Evolutionary conservation across 2,113 vertebrate genomes (phyloP), one percentile per base, ranked within the genome.

Genomic region (Oceanites oceanicus): DNA sequence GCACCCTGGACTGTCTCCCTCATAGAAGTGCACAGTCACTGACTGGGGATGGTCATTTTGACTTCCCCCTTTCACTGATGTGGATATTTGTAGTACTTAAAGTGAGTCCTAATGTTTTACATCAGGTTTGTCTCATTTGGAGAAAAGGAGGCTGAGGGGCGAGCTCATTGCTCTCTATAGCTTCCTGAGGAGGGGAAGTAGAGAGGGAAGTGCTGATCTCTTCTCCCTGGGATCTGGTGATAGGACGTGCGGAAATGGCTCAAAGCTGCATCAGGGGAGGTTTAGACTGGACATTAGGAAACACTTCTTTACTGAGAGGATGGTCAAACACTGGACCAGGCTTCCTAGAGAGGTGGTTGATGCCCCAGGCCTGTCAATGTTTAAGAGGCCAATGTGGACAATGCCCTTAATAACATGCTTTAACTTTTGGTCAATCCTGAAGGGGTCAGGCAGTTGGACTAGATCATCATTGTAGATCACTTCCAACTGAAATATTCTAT

Each of bases 221-320:
- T 68, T 62, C 20, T 44, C 13, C 13, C 6, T 40, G 34, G 6
- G 9, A 49, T 63, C 9, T 32, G 30, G 25, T 20, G 7, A 15
- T 0, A 4, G 12, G 6, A 6, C 1, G 0, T 4, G 1, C 58
- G n/a, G 11, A 30, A 73, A 15, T 49, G 19, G 8, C 9, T 81
- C 34, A 66, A 40, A 56, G 40, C 21, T 86, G 40, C 3, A 2
- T 4, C 5, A 44, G 11, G 5, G 6, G 10, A 86, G 4, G 19
- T 73, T 81, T 21, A 36, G 6, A 11, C 18, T 77, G 44, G 16
- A 63, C 23, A 40, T 62, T n/a, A 44, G 30, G 42, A 86, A 53
- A 1, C 9, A 19, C n/a, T 91, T 66, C 62, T 82, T 56, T 56
- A 53, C 10, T 0, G 0, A 72, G 30, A 53, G 1, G 2, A 25